Evolutionary conservation across 2,888 invertebrate species (phyloP).

Genomic region (Sepiola atlantica): DNA sequence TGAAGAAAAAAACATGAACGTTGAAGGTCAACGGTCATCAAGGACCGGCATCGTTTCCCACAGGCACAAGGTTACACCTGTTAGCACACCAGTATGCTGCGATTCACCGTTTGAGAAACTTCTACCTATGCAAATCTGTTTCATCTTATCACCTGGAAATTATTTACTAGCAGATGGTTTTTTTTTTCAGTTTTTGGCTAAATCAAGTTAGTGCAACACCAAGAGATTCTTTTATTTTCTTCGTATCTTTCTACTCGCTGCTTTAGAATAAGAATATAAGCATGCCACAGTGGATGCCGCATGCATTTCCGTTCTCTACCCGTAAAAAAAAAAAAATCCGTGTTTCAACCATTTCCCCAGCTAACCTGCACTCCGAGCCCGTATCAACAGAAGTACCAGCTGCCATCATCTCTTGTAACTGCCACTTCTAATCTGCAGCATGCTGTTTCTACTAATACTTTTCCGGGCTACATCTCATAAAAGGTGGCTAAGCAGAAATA

Average conservation of each 20-base stretch:
- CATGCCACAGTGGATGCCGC: neutral
- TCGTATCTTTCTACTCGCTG: too few species aligned
- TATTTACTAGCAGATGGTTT: neutral
- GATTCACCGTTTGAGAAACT: too few species aligned
- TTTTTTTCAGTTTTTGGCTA: neutral
- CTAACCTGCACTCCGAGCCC: neutral
- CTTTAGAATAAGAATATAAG: neutral
- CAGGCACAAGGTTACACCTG: too few species aligned
- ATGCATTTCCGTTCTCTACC: neutral
- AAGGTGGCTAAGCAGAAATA: neutral
- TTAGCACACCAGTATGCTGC: too few species aligned
- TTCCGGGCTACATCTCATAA: neutral
- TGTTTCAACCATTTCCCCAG: neutral
- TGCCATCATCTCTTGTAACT: neutral
- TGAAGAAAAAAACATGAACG: neutral
- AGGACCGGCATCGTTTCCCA: too few species aligned
- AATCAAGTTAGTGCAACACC: neutral
- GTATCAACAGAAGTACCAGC: neutral
- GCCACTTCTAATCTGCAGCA: conserved; percentile 2
- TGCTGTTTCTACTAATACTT: neutral
- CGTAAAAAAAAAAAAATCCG: too few species aligned
- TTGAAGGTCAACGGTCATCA: too few species aligned
- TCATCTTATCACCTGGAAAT: neutral
- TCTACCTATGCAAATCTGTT: neutral
- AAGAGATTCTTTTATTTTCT: neutral